These are phyloP conservation scores for Xylocopa sonorina DNA, from an alignment of 1,140 invertebrate species.

Conservation along the genomic window DNA sequence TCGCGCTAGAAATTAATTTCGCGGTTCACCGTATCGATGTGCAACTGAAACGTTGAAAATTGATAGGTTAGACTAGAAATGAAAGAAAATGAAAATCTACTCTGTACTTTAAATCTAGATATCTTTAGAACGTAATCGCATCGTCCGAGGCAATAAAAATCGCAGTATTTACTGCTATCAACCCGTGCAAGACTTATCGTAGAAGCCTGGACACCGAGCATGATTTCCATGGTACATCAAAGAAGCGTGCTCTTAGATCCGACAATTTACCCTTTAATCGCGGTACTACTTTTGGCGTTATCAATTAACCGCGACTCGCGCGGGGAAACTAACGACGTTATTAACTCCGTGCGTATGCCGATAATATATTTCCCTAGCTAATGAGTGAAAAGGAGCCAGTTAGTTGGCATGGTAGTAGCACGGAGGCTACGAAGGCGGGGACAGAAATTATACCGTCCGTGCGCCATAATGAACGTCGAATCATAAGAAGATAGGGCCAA, in stretches of 20 bases:
- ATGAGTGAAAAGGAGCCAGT: slow-evolving; percentile 28
- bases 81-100: neutral
- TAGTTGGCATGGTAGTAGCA: neutral
- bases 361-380: slow-evolving; percentile 41
- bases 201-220: neutral
- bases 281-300: slow-evolving; percentile 27
- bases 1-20: too few species aligned
- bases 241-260: slow-evolving; percentile 22
- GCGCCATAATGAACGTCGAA: neutral
- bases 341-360: slow-evolving; percentile 8
- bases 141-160: neutral
- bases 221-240: slow-evolving; percentile 25
- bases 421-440: neutral
- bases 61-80: too few species aligned
- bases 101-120: neutral
- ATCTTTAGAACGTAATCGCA: neutral
- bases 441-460: slow-evolving; percentile 1
- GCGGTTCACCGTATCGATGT: too few species aligned
- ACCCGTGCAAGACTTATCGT: slow-evolving; percentile 4
- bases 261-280: slow-evolving; percentile 25
- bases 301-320: slow-evolving; percentile 24
- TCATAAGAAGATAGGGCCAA: too few species aligned
- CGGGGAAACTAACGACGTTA: slow-evolving; percentile 30
- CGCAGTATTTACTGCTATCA: neutral
- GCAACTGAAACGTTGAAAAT: too few species aligned